Conservation (phyloP, 2,113 vertebrate genomes). For the Periophthalmus modestus region DNA sequence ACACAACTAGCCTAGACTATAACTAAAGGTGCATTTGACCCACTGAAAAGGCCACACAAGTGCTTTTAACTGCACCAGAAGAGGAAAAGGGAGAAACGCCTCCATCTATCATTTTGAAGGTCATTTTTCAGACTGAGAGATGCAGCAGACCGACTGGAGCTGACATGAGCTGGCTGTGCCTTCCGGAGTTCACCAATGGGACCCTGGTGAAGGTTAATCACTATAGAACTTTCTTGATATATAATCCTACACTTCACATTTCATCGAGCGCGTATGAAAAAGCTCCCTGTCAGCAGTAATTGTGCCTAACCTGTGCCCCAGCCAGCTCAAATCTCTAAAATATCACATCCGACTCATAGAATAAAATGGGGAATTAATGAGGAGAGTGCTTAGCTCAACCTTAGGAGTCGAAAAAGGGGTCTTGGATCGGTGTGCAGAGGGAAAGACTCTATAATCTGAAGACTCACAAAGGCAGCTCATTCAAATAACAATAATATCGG, state of each 20-base stretch:
- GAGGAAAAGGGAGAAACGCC: slow-evolving; percentile 28
- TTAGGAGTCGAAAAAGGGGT: slow-evolving; percentile 60
- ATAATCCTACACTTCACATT: slow-evolving; percentile 67
- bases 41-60: slow-evolving; percentile 43
- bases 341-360: slow-evolving; percentile 71
- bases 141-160: slow-evolving; percentile 34
- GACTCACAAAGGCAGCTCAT: slow-evolving; percentile 49
- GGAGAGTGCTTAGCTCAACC: slow-evolving; percentile 71
- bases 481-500: slow-evolving; percentile 39
- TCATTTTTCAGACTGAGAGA: slow-evolving; percentile 56
- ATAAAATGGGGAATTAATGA: slow-evolving; percentile 76
- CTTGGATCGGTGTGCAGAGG: slow-evolving; percentile 41
- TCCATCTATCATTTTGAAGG: slow-evolving; percentile 60
- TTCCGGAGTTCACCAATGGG: slow-evolving; percentile 44
- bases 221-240: slow-evolving; percentile 64
- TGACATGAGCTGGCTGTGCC: slow-evolving; percentile 57
- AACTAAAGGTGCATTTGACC: slow-evolving; percentile 48
- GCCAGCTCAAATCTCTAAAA: slow-evolving; percentile 69
- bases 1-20: slow-evolving; percentile 20
- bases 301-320: slow-evolving; percentile 68
- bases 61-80: slow-evolving; percentile 33
- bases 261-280: slow-evolving; percentile 57
- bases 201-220: slow-evolving; percentile 72
- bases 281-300: slow-evolving; percentile 69
- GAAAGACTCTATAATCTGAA: slow-evolving; percentile 47